Conservation (phyloP, 2,797 vertebrate genomes). For the Harpagifer antarcticus region DNA sequence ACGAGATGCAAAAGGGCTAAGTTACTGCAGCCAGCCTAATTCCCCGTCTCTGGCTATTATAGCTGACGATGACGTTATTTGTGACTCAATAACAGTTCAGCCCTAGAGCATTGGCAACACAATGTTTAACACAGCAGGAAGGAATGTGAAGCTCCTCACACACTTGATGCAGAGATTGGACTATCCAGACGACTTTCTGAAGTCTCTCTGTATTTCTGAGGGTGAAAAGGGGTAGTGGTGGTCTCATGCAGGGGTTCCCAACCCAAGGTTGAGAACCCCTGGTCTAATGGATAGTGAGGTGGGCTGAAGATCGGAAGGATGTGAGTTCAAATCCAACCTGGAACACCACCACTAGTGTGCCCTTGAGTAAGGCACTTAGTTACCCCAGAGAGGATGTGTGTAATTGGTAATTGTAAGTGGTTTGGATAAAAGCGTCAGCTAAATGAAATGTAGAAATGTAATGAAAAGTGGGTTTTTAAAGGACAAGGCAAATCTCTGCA, state of each 20-base stretch:
- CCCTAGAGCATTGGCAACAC: slow-evolving; percentile 12
- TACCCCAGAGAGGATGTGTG: no score
- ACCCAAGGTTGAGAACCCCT: no score
- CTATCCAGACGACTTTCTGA: background rate
- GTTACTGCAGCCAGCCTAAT: slow-evolving; percentile 19
- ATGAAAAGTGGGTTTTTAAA: background rate
- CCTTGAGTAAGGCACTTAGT: no score
- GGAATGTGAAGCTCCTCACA: slow-evolving; percentile 36
- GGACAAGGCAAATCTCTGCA: background rate
- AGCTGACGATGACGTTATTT: slow-evolving; percentile 29
- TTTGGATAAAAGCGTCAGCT: no score
- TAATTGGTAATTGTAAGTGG: no score
- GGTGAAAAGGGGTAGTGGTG: background rate
- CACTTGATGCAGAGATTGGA: slow-evolving; percentile 34
- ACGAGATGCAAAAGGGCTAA: background rate
- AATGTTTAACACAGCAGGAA: slow-evolving; percentile 32
- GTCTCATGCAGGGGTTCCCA: no score
- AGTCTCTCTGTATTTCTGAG: background rate
- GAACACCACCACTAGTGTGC: no score
- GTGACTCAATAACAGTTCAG: slow-evolving; percentile 36
- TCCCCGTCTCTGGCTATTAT: slow-evolving; percentile 22
- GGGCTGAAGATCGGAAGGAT: no score
- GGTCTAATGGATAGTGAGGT: no score
- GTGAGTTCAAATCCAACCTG: no score
- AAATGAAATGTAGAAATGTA: no score